phyloP scores from a whole-genome alignment of 2,113 vertebrate species.

The Choloepus hoffmanni region DNA sequence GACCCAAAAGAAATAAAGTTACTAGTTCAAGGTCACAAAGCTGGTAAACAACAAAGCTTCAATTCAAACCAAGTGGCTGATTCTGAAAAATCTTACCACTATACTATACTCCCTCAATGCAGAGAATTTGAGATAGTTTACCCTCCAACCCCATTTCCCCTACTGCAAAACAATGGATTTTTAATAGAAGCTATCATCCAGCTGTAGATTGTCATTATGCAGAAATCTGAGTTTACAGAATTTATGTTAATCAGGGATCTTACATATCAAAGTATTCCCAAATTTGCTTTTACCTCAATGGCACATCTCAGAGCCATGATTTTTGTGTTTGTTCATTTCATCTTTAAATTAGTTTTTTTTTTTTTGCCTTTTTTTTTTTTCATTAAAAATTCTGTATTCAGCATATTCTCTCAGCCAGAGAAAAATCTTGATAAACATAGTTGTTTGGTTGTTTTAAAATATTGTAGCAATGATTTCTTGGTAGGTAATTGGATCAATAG shows the following conservation, averaged over 20 bases:
- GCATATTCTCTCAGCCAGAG: no score
- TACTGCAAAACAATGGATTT: slow-evolving; percentile 6
- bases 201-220: slow-evolving; percentile 17
- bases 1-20: slow-evolving; percentile 30
- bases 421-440: no score
- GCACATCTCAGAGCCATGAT: slow-evolving; percentile 9
- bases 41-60: background rate
- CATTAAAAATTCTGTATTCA: no score
- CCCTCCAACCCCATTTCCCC: background rate
- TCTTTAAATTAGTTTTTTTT: background rate
- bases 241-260: background rate
- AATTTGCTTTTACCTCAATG: background rate
- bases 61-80: slow-evolving; percentile 3
- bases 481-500: no score
- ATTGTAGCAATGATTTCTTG: no score
- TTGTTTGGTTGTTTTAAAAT: no score
- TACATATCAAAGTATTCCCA: background rate
- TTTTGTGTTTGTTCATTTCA: background rate
- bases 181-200: background rate
- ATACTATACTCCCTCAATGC: background rate
- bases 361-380: no score
- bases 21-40: slow-evolving; percentile 5
- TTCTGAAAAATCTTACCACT: background rate
- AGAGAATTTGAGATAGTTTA: background rate
- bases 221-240: background rate